Evolutionary conservation across 2,888 invertebrate genomes (phyloP).

Genomic region (Labia minor): DNA sequence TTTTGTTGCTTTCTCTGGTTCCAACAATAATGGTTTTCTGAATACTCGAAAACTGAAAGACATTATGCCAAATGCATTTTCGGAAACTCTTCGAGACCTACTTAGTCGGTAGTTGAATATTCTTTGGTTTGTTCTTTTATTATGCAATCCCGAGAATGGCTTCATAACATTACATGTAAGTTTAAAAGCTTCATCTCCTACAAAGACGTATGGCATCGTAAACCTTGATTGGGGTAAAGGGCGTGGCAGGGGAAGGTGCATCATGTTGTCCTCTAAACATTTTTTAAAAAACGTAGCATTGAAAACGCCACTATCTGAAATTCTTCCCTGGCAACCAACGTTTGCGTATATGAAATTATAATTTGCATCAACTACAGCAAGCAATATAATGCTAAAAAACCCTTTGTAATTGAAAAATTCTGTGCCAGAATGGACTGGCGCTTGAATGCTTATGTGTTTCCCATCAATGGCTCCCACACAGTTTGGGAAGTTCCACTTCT

Average conservation of each 20-base stretch:
- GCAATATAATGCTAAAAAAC: constrained; percentile 27
- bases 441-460: constrained; percentile 20
- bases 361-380: constrained; percentile 26
- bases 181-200: constrained; percentile 20
- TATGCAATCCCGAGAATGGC: no score
- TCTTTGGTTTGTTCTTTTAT: background rate
- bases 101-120: constrained; percentile 17
- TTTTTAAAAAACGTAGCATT: no score
- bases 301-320: constrained; percentile 19
- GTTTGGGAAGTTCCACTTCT: background rate
- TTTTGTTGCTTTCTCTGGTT: no score
- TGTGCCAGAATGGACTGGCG: constrained; percentile 25
- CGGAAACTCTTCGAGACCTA: background rate
- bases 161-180: background rate
- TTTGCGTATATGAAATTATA: constrained; percentile 26
- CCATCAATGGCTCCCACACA: constrained; percentile 2
- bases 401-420: constrained; percentile 28
- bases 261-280: constrained; percentile 15
- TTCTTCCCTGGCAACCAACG: constrained; percentile 25
- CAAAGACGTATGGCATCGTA: background rate
- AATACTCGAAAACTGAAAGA: background rate
- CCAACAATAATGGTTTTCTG: no score
- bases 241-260: constrained; percentile 18
- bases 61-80: constrained; percentile 18
- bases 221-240: constrained; percentile 16